Evolutionary conservation across 2,888 invertebrate species (phyloP).

Genomic region (Gonocerus acuteangulatus): DNA sequence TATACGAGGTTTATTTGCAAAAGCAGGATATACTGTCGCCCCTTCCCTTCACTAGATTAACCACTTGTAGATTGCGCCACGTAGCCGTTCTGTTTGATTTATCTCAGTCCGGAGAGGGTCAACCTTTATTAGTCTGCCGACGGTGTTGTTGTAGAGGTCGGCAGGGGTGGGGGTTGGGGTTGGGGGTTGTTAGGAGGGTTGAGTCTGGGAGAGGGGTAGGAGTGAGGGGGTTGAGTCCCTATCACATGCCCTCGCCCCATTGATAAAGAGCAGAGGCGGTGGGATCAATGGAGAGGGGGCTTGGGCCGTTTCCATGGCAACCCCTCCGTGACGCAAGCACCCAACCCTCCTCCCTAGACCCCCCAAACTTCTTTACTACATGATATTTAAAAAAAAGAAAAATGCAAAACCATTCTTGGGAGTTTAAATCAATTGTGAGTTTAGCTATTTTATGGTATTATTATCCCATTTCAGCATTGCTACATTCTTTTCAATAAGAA

Average conservation of each 20-base stretch:
- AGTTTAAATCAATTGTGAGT: too few relatives aligned
- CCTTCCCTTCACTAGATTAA: too few relatives aligned
- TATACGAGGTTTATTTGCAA: too few relatives aligned
- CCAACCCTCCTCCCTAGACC: not conserved
- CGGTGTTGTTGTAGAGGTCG: not conserved
- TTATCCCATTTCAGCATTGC: too few relatives aligned
- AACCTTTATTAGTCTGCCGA: not conserved
- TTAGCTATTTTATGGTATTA: too few relatives aligned
- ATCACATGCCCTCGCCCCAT: not conserved
- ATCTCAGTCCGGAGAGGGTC: not conserved
- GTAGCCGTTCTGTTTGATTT: not conserved
- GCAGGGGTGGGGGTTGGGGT: not conserved
- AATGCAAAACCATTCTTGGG: too few relatives aligned
- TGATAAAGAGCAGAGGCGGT: constrained; percentile 1
- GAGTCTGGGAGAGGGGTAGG: not conserved
- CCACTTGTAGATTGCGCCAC: too few relatives aligned
- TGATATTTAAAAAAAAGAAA: too few relatives aligned
- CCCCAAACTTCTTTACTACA: too few relatives aligned
- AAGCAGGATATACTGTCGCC: too few relatives aligned
- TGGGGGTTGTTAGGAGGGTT: not conserved
- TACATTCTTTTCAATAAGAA: too few relatives aligned
- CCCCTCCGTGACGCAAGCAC: constrained; percentile 8
- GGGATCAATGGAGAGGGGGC: constrained; percentile 13
- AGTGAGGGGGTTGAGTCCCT: not conserved
- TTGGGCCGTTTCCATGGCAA: constrained; percentile 12